Base-by-base conservation (phyloP, 2,797 vertebrate genomes). In the Clangula hyemalis region DNA sequence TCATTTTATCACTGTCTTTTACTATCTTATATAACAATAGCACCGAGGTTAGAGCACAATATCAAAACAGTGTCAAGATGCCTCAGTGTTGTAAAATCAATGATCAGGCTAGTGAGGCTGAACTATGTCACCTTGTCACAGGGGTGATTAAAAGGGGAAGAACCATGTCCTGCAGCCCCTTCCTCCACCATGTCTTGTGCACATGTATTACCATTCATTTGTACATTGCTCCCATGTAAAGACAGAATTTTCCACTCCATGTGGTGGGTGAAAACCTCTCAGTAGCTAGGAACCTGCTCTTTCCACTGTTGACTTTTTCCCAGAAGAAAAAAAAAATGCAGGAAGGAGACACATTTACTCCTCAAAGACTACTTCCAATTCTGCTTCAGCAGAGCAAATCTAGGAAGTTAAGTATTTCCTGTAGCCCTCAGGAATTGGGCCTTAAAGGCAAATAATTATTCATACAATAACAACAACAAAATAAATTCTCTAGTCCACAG, bases 191-290 rank as follows among this genome's bases (percentile, higher is more conserved):
- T 51, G 60, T 3, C 5, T 38, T 27, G 15, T 38, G 13, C 10
- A 28, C 2, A 6, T 2, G 5, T 4, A 4, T 54, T 60, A 12
- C 10, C 13, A 34, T 36, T 47, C 36, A 69, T 5, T 9, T 58
- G 20, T 30, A 27, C 5, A 64, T 5, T 49, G 5, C 2, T 69
- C 8, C 36, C 61, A 18, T 8, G 21, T 0, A 1, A 62, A 83
- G 15, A 1, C 1, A 20, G 28, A 7, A 15, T n/a, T 82, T 69
- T 65, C 19, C 43, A 24, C 28, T 21, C 18, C 8, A 25, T 18
- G 8, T 30, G 21, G 25, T 3, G 39, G 8, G 18, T 32, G 27
- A 69, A 87, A 70, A 11, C 0, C 1, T 38, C 15, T 65, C 28
- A 34, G 49, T 61, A 34, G 5, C 32, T 58, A 25, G 6, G 21